Evolutionary conservation across 2,797 vertebrate genomes (phyloP).

Genomic region (Malacoctenus gilli): DNA sequence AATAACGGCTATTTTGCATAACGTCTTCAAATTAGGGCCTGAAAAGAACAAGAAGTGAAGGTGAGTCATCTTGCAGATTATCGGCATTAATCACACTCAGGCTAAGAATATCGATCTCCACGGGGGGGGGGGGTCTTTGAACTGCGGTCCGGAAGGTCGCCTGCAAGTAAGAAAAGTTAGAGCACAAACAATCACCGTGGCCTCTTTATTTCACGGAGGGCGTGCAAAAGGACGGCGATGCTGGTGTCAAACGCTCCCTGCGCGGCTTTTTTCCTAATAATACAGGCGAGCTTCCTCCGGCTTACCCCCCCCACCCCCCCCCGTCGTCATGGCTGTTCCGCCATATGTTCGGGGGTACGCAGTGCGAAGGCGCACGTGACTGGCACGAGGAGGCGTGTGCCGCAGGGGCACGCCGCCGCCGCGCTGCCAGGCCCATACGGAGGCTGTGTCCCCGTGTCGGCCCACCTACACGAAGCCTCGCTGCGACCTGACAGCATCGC

Average conservation of each 20-base stretch:
- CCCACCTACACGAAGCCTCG: constrained; percentile 59
- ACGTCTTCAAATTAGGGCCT: constrained; percentile 97
- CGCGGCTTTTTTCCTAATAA: constrained; percentile 16
- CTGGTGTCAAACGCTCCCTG: constrained; percentile 12
- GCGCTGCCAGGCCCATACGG: constrained; percentile 64
- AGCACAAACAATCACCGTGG: too few relatives aligned
- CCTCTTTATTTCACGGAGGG: neutral
- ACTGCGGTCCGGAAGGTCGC: constrained; percentile 14
- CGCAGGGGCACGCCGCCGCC: constrained; percentile 56
- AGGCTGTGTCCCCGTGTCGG: constrained; percentile 46
- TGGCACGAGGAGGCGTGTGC: constrained; percentile 52
- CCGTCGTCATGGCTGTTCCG: constrained; percentile 30
- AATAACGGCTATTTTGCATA: constrained; percentile 98
- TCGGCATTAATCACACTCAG: constrained; percentile 26
- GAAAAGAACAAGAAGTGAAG: constrained; percentile 52
- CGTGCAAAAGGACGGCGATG: neutral
- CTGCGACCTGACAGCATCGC: constrained; percentile 54
- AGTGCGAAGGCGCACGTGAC: constrained; percentile 39
- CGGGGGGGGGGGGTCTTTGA: constrained; percentile 39
- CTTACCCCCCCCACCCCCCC: too few relatives aligned
- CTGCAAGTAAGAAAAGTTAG: too few relatives aligned
- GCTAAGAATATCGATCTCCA: constrained; percentile 35
- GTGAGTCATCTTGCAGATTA: constrained; percentile 52
- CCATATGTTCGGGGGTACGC: constrained; percentile 66
- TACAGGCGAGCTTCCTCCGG: constrained; percentile 23